Conservation (phyloP, 2,888 invertebrate genomes). For the Ennomos quercinarius region DNA sequence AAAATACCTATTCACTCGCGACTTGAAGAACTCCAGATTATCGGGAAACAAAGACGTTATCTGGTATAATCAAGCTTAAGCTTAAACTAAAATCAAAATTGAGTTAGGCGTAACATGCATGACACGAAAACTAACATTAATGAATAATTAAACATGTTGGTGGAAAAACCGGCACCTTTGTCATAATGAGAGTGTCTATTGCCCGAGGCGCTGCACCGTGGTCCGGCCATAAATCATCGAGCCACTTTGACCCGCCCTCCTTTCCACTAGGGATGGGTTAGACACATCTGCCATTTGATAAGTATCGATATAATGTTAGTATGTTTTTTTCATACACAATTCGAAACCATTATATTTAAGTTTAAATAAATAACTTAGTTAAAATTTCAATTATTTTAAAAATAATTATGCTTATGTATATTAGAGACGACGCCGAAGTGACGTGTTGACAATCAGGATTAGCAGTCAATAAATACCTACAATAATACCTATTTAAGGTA, state of each 20-base stretch:
- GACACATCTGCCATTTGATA: neutral
- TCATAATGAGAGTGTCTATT: slow-evolving; percentile 36
- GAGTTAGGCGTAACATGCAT: neutral
- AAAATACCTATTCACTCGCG: no score
- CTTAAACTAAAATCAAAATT: no score
- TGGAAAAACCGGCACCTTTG: slow-evolving; percentile 34
- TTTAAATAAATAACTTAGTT: neutral
- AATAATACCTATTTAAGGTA: no score
- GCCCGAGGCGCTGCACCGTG: slow-evolving; percentile 40
- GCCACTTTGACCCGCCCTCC: slow-evolving; percentile 30
- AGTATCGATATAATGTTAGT: slow-evolving; percentile 1
- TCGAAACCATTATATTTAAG: no score
- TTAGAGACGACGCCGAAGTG: no score
- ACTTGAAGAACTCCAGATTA: no score
- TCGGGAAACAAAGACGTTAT: no score
- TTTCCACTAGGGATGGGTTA: slow-evolving; percentile 9
- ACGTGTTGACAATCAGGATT: no score
- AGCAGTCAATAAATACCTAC: no score
- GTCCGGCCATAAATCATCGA: slow-evolving; percentile 60
- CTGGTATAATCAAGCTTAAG: no score
- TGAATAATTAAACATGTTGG: slow-evolving; percentile 29
- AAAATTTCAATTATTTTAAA: neutral
- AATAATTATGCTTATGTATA: no score
- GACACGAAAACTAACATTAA: slow-evolving; percentile 15
- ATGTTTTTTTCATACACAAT: no score